Evolutionary conservation across 1,140 invertebrate genomes (phyloP), one percentile per base, ranked within the genome.

Genomic region (Drosophila chauvacae): DNA sequence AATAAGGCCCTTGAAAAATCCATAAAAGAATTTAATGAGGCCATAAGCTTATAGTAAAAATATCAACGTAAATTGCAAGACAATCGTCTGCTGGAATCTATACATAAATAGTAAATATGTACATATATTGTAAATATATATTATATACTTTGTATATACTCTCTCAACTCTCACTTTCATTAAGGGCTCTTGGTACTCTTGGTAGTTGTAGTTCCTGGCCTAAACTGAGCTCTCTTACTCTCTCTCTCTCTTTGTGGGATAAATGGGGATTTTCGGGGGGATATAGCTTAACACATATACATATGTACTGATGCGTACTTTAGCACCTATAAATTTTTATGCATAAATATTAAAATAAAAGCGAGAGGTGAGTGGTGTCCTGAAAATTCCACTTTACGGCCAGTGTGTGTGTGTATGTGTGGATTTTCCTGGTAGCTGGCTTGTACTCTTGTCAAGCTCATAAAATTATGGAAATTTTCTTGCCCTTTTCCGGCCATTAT

Each of bases 381-480:
- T 72, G 59, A 76, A 86, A 79, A 86, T 86, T 79, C 83, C 75
- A 76, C 70, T 86, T 85, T 81, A 81, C 66, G 66, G 66, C 62
- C 59, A 51, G 64, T 72, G 66, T 79, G 55, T 28, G 58, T 69
- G 45, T 53, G 37, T 26, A 10, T 16, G n/a, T 47, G 44, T 16
- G 51, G 33, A 7, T 33, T 33, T 4, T 13, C 9, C 18, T 28
- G 47, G 50, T 35, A 14, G 51, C 41, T 73, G 26, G 26, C 26
- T 30, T 51, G 33, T 37, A 56, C 35, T 56, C 53, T 71, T 74
- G 80, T 90, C 85, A 84, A 78, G 77, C 73, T 87, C 84, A 70
- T 88, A 83, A 88, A 87, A 87, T 87, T 87, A 87, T 87, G 84
- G 84, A 87, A 87, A 88, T 87, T 88, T 86, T 80, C 77, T 71